Percentiles rank a stretch among this genome's conserved stretches.
These are phyloP conservation scores for Deilephila elpenor DNA, from an alignment of 2,888 invertebrate genomes.

Conservation along the genomic window DNA sequence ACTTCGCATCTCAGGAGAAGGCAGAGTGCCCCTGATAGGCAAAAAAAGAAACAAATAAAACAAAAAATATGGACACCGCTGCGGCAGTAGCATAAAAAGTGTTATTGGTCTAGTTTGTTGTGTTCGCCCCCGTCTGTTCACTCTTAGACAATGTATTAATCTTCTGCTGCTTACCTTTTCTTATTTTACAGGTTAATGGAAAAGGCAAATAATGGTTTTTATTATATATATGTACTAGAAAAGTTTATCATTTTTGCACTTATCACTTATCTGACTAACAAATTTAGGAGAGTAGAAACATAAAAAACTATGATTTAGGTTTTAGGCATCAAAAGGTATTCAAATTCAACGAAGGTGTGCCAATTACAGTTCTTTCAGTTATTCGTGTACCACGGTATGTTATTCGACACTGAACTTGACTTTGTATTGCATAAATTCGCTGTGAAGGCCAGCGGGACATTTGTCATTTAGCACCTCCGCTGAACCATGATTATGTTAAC, in stretches of 20 bases:
- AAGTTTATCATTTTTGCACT: no score
- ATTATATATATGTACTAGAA: no score
- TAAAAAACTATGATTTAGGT: neutral
- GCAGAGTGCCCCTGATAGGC: slow-evolving; percentile 29
- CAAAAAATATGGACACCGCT: neutral
- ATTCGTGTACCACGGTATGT: neutral
- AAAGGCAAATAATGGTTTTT: no score
- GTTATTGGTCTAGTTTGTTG: no score
- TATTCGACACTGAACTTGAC: slow-evolving; percentile 46
- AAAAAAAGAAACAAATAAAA: slow-evolving; percentile 4
- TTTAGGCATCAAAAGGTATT: neutral
- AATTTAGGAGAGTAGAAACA: no score
- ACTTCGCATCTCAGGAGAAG: slow-evolving; percentile 23
- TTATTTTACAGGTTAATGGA: no score
- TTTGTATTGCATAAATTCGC: slow-evolving; percentile 33
- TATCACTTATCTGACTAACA: no score
- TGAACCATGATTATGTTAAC: slow-evolving; percentile 43
- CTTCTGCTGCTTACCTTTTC: no score
- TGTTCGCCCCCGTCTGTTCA: no score
- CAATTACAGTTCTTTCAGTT: slow-evolving; percentile 4
- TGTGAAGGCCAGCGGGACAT: slow-evolving; percentile 37
- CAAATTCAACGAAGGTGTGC: neutral
- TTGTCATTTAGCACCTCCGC: slow-evolving; percentile 60
- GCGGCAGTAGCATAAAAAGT: no score
- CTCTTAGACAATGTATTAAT: no score